Evolutionary conservation across 1,140 invertebrate species (phyloP), one percentile per base, ranked within the genome.

Genomic region (Drosophila tani): DNA sequence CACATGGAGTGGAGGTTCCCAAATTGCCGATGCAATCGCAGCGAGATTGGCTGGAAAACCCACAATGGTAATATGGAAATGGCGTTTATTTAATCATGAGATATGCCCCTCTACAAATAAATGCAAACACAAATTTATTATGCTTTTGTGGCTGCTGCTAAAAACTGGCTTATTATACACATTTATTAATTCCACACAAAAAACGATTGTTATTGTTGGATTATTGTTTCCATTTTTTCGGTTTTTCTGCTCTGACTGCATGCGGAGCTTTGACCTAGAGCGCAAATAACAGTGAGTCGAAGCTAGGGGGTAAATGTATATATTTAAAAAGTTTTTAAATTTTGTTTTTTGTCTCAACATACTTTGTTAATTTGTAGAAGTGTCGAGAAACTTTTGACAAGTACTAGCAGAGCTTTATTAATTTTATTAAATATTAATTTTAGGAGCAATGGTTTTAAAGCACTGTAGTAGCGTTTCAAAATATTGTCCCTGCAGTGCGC

Each of bases 231-330:
- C 35, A 50, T 45, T 58, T 65, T 59, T 67, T 73, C 38, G 17
- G 21, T 29, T 29, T 71, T 43, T 51, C 21, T 6, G 38, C 53
- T 38, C 17, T 60, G 38, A 43, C 55, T 74, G 75, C 75, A 63
- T 79, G 49, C 58, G 75, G 75, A 21, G 75, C 75, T 78, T 53
- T 79, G 76, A 79, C 76, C 76, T 79, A 79, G 75, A 79, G 66
- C 66, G 40, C 51, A 58, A 38, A 21, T 41, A 1, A 79, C 75
- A 47, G 58, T 79, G 75, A 53, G 32, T 2, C 24, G 15, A 58
- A 38, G 9, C 17, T n/a, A 3, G 21, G 5, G 2, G 12, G 6
- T 3, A 35, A 15, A 19, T 35, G 29, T 19, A 19, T 5, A 32
- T 47, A 6, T 0, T 11, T 15, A 27, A 57, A 0, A 38, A 2